Percentiles rank a stretch among this genome's conserved stretches.
phyloP scores from a whole-genome alignment of 2,797 vertebrate genomes.

The Nasua narica region DNA sequence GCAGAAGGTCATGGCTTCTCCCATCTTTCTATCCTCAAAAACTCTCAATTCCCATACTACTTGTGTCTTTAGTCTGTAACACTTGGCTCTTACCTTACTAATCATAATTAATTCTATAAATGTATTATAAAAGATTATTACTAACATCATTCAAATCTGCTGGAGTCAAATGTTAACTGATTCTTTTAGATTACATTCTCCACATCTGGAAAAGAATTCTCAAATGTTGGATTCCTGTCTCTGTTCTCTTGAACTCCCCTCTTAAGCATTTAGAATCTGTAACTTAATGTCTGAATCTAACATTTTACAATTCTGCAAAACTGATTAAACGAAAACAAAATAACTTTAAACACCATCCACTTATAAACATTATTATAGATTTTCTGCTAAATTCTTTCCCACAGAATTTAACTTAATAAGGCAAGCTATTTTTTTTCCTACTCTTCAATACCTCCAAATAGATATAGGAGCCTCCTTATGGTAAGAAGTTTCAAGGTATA shows the following conservation, averaged over 20 bases:
- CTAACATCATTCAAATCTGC: background rate
- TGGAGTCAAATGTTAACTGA: background rate
- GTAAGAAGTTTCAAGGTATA: background rate
- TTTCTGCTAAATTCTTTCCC: constrained; percentile 43
- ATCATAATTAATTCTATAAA: background rate
- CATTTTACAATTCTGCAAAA: constrained; percentile 20
- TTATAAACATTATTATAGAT: constrained; percentile 38
- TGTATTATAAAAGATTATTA: background rate
- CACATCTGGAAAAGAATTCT: background rate
- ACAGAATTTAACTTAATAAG: constrained; percentile 41
- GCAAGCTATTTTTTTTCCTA: background rate
- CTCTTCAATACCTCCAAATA: background rate
- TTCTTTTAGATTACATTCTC: background rate
- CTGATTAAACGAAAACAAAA: constrained; percentile 1
- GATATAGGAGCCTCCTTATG: background rate
- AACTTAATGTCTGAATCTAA: constrained; percentile 3
- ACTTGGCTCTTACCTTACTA: background rate
- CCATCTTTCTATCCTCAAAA: background rate
- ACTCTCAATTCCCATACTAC: background rate
- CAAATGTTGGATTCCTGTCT: background rate
- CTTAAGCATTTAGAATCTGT: background rate
- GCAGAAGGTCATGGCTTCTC: background rate
- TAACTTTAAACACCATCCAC: background rate
- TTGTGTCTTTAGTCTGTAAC: background rate
- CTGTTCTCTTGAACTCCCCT: background rate